These are phyloP conservation scores for Diaperis boleti DNA, from an alignment of 2,888 invertebrate genomes.

Conservation along the genomic window DNA sequence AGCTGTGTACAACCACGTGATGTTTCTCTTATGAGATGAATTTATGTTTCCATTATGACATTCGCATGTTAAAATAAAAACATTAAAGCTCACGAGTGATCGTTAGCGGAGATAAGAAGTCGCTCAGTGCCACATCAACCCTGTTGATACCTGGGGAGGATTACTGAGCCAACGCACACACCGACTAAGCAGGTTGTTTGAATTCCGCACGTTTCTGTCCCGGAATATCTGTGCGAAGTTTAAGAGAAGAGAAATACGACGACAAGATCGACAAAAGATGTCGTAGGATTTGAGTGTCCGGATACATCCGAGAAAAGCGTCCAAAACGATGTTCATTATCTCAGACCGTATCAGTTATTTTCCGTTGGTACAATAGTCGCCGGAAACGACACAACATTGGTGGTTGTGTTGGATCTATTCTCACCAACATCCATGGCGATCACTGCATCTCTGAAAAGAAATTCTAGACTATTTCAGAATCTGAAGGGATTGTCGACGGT, in stretches of 20 bases:
- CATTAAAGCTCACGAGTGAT: conserved; percentile 51
- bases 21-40: no score
- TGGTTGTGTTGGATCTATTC: conserved; percentile 14
- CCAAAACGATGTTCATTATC: conserved; percentile 46
- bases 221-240: conserved; percentile 36
- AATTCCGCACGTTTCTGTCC: conserved; percentile 49
- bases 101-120: conserved; percentile 53
- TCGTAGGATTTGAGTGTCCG: conserved; percentile 45
- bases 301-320: conserved; percentile 40
- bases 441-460: no score
- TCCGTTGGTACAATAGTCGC: conserved; percentile 28
- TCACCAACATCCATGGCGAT: no score
- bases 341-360: conserved; percentile 43
- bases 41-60: no score
- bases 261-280: conserved; percentile 40
- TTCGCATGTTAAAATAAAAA: conserved; percentile 50
- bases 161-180: conserved; percentile 50
- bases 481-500: neutral
- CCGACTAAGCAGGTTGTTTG: conserved; percentile 52
- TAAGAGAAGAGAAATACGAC: conserved; percentile 21
- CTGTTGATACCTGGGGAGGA: conserved; percentile 54
- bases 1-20: no score
- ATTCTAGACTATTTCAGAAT: neutral
- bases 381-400: conserved; percentile 25
- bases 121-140: conserved; percentile 45